Evolutionary conservation across 92 coral and sea anemone species (phyloP), one percentile per base, ranked within the genome.

Genomic region (Muricea muricata): DNA sequence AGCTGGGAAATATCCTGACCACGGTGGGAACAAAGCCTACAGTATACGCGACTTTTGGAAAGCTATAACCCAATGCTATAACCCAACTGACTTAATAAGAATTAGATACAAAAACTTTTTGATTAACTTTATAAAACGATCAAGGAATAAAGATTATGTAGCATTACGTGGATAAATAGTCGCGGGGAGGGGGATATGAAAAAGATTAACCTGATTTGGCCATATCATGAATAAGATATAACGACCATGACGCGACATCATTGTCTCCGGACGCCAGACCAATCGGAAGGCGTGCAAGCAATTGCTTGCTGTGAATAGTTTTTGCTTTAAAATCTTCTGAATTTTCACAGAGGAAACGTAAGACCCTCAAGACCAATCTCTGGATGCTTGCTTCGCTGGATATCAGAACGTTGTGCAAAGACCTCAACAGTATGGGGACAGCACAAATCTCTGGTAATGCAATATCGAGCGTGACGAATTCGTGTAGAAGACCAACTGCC

Each of bases 221-320:
- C 26, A 96, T 84, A 47, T 96, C 98, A 81, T 96, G 99, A 56
- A 96, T 80, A 65, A 96, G 84, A 7, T 94, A 97, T 14, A 94
- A 95, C 42, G 99, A 92, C 99, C 99, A 96, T 41, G 93, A 92
- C 11, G 92, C 95, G 60, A 96, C 92, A 34, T 96, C 99, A 21
- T 84, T 86, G 56, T 96, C 99, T 33, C 99, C 99, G 1, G 99
- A 96, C 18, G 98, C 97, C 80, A 93, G 91, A 83, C 99, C 93
- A 2, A 92, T 86, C 6, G 97, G 95, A 35, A 96, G 90, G 40
- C 98, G 82, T 24, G 93, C 83, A 77, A 96, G 70, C 7, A 96
- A 89, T 20, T 93, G 89, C 0, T 92, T 83, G 52, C 92, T 86
- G 24, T 75, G 89, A 17, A 92, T 68, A 30, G 92, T 89, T 30